A percentile compares a stretch with the other conserved stretches of the same genome.
These are phyloP conservation scores for Phylloscopus trochiloides DNA, from an alignment of 2,113 vertebrate genomes.

Conservation along the genomic window DNA sequence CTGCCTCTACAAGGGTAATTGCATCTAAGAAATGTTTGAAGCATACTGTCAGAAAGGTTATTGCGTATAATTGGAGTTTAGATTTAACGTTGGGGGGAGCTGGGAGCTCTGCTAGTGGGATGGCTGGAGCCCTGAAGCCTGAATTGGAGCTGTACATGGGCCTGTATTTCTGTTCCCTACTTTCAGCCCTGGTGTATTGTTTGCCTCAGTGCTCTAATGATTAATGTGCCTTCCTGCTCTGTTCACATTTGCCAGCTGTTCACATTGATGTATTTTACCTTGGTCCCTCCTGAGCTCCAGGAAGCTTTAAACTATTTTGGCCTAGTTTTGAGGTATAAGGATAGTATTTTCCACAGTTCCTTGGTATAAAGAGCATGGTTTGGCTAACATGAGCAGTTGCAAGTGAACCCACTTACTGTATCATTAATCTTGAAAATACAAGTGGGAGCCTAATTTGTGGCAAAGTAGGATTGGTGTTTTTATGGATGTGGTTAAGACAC, in stretches of 20 bases:
- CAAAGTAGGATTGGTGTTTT: neutral
- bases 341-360: neutral
- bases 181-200: neutral
- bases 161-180: neutral
- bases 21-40: conserved; percentile 32
- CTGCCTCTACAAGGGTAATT: conserved; percentile 43
- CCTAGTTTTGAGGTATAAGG: neutral
- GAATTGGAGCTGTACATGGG: neutral
- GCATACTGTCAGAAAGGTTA: conserved; percentile 47
- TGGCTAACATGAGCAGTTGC: neutral
- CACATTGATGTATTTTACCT: neutral
- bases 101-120: neutral
- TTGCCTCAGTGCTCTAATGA: neutral
- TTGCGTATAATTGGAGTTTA: conserved; percentile 31
- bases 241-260: neutral
- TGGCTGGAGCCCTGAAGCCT: neutral
- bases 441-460: neutral
- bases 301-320: neutral
- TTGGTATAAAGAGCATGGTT: neutral
- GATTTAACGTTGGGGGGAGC: neutral
- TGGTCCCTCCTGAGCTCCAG: neutral
- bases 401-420: neutral
- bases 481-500: neutral
- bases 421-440: neutral
- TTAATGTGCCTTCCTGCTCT: neutral